Conservation (phyloP, 1,140 invertebrate genomes). For the Anagrus nilaparvatae region DNA sequence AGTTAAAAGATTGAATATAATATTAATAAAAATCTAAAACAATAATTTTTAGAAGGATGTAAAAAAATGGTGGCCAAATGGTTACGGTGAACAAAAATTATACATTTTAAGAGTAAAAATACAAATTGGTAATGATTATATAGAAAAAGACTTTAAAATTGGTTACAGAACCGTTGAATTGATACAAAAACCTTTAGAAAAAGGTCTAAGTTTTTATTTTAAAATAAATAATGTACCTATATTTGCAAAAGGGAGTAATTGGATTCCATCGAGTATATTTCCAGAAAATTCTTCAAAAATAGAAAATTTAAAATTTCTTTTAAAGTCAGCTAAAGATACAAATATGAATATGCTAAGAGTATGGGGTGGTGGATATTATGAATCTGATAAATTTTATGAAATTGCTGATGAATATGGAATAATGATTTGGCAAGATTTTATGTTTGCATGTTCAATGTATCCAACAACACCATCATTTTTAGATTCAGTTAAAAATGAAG, state of each 20-base stretch:
- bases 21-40: constrained; percentile 6
- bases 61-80: constrained; percentile 89
- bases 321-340: constrained; percentile 62
- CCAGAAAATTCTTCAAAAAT: constrained; percentile 59
- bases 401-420: constrained; percentile 72
- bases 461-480: constrained; percentile 68
- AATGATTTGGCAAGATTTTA: constrained; percentile 89
- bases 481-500: constrained; percentile 61
- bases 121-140: constrained; percentile 24
- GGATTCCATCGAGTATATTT: constrained; percentile 83
- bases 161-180: constrained; percentile 84
- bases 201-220: constrained; percentile 81
- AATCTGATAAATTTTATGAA: constrained; percentile 85
- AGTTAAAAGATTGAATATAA: constrained; percentile 13
- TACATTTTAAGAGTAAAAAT: constrained; percentile 57
- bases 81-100: constrained; percentile 72
- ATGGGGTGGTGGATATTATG: constrained; percentile 96
- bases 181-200: constrained; percentile 53
- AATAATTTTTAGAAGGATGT: constrained; percentile 39
- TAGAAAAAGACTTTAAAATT: constrained; percentile 42
- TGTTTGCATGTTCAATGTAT: constrained; percentile 97
- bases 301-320: constrained; percentile 44
- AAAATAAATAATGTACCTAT: constrained; percentile 76
- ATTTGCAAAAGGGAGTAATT: constrained; percentile 96
- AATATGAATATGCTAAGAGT: constrained; percentile 93